Evolutionary conservation across 2,888 invertebrate genomes (phyloP).

Genomic region (Limnephilus marmoratus): DNA sequence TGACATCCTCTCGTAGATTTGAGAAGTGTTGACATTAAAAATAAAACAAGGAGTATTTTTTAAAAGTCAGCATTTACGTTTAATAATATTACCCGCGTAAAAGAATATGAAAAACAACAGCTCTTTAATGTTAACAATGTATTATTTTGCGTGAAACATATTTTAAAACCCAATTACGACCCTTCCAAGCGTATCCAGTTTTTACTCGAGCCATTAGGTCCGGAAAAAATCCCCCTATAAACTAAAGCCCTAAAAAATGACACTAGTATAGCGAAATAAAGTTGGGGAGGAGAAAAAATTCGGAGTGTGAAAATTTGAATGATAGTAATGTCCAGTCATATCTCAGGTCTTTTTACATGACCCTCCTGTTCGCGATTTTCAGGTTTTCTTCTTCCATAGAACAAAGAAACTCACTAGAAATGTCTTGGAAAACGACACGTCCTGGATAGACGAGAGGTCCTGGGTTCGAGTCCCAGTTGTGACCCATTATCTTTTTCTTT

Average conservation of each 20-base stretch:
- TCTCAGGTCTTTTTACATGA: background rate
- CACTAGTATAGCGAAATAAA: slow-evolving; percentile 24
- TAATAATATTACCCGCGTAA: background rate
- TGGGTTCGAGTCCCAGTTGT: too few species aligned
- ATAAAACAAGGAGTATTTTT: background rate
- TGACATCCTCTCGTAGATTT: too few species aligned
- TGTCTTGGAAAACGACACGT: too few species aligned
- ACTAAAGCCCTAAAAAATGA: slow-evolving; percentile 15
- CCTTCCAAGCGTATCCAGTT: background rate
- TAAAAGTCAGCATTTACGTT: background rate
- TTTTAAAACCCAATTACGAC: background rate
- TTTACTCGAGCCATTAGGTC: background rate
- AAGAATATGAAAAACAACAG: background rate
- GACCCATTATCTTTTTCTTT: too few species aligned
- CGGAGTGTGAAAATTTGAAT: slow-evolving; percentile 32
- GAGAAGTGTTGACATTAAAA: background rate
- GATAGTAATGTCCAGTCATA: slow-evolving; percentile 5
- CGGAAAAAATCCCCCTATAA: slow-evolving; percentile 14
- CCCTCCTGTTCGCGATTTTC: background rate
- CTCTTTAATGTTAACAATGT: background rate
- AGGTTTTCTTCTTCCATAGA: background rate
- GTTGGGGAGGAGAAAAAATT: background rate
- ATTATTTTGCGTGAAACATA: background rate
- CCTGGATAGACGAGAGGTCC: too few species aligned
- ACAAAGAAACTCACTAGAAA: background rate